Conservation (phyloP, 2,113 vertebrate species). For the Channa argus region DNA sequence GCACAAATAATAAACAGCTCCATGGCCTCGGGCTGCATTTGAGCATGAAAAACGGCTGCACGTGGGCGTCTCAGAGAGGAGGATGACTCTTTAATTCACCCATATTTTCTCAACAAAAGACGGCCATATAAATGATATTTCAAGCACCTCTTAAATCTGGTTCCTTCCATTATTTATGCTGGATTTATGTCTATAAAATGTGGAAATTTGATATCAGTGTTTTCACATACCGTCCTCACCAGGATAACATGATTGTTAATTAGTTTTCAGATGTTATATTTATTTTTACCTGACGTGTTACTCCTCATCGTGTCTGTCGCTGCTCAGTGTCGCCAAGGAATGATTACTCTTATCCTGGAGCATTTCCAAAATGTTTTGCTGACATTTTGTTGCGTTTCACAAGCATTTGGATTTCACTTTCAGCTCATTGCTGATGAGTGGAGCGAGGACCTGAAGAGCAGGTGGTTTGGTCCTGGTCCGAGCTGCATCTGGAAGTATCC, state of each 20-base stretch:
- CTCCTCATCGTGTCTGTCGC: background rate
- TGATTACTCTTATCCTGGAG: background rate
- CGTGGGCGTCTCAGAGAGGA: background rate
- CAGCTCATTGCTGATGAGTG: too few species aligned
- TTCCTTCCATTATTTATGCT: background rate
- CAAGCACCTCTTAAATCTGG: background rate
- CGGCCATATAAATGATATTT: background rate
- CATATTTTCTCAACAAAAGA: slow-evolving; percentile 6
- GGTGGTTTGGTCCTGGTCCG: too few species aligned
- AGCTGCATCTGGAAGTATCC: too few species aligned
- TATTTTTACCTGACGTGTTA: background rate
- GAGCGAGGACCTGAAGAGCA: too few species aligned
- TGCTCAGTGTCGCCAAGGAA: background rate
- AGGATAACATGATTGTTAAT: background rate
- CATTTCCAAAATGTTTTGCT: background rate
- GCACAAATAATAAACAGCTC: slow-evolving; percentile 44
- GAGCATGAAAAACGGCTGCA: slow-evolving; percentile 31
- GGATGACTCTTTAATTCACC: slow-evolving; percentile 20
- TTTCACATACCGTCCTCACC: background rate
- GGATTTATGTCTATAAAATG: background rate
- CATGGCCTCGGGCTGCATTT: slow-evolving; percentile 6
- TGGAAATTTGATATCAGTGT: background rate
- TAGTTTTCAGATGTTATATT: background rate
- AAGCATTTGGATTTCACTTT: too few species aligned
- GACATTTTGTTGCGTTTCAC: slow-evolving; percentile 1